Base-by-base conservation (phyloP, 1,140 invertebrate species). In the Euborellia annulipes region DNA sequence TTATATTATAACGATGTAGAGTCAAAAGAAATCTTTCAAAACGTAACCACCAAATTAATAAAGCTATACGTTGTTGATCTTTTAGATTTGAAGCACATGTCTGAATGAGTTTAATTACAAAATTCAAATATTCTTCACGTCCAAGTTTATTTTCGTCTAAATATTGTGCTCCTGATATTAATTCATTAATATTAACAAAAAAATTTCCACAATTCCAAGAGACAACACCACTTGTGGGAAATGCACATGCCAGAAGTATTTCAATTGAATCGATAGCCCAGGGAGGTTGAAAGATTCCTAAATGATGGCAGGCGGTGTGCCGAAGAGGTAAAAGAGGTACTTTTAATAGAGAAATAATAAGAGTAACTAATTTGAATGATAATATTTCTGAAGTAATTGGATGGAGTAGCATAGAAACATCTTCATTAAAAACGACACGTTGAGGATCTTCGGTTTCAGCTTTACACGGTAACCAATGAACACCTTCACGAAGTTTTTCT, bases 391-490 rank as follows among this genome's bases (percentile, higher is more conserved):
- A 62, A 27, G 73, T 64, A 34, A 79, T 60, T 3, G 77, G 76
- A 61, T 78, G 74, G 32, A 78, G 67, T 42, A 76, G 70, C 50
- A 73, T 70, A 2, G 65, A 63, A 3, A 79, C 68, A 55, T 81
- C 77, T 53, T 76, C 71, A 16, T 65, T 61, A 41, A 73, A 70
- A 19, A 81, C 65, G 21, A 71, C 63, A 49, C 78, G 65, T 52
- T 76, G 71, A 14, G 70, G 63, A 61, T 77, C 74, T 41, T 49
- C 68, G 30, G 32, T 22, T 34, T 47, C 41, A 56, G 60, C 39
- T 49, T 58, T 48, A 27, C 62, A 59, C 23, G 74, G 65, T 9
- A 75, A 59, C 65, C 72, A 80, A 55, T 75, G 70, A 44, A 67
- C 74, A 11, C 68, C 62, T 55, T 76, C 72, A 17, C 77, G 63